phyloP scores from a whole-genome alignment of 2,113 vertebrate species.

The Climacteris rufus region DNA sequence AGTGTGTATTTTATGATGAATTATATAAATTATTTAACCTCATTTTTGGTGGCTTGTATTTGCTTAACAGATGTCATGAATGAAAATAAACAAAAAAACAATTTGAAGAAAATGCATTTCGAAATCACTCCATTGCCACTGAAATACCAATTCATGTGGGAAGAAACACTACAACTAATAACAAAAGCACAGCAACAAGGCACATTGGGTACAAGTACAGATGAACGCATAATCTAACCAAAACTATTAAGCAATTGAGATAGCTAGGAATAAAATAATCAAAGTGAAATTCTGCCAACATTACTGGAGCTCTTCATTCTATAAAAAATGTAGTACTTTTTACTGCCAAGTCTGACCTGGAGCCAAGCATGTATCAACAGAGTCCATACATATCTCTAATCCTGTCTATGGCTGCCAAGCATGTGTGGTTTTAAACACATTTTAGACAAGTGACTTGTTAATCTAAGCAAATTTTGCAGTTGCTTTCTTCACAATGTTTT shows the following conservation, averaged over 20 bases:
- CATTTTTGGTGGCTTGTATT: not conserved
- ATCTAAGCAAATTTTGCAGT: not conserved
- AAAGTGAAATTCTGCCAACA: not conserved
- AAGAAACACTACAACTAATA: not conserved
- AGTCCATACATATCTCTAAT: not conserved
- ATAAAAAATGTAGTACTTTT: not conserved
- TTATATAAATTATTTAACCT: not conserved
- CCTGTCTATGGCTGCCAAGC: not conserved
- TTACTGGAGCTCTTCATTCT: not conserved
- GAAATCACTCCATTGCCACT: not conserved
- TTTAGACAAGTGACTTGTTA: not conserved
- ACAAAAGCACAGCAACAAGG: not conserved
- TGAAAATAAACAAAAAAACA: not conserved
- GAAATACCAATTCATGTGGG: not conserved
- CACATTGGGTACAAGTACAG: not conserved
- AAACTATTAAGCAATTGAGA: not conserved
- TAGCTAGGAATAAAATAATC: not conserved
- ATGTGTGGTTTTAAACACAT: not conserved
- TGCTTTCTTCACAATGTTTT: not conserved
- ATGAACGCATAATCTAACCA: not conserved
- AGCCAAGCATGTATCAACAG: not conserved
- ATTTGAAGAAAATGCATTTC: not conserved
- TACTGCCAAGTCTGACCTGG: not conserved
- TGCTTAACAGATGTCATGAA: not conserved
- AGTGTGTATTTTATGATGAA: not conserved